phyloP scores from a whole-genome alignment of 2,113 vertebrate species.

The Aldabrachelys gigantea region DNA sequence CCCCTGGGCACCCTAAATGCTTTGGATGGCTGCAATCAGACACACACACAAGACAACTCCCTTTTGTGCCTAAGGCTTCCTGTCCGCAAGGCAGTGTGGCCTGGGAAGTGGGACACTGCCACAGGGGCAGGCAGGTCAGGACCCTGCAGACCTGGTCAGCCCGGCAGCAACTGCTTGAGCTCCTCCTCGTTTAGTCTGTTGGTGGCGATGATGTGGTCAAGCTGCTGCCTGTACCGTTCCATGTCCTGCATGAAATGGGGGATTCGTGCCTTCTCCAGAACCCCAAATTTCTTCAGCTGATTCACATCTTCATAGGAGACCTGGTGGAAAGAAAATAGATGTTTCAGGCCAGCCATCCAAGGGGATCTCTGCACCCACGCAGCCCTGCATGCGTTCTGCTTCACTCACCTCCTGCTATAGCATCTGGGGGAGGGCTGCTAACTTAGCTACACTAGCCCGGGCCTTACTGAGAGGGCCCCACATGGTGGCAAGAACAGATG shows the following conservation, averaged over 20 bases:
- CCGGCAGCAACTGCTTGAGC: constrained; percentile 86
- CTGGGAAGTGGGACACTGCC: background rate
- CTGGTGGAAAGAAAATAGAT: constrained; percentile 59
- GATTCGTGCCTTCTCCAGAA: constrained; percentile 84
- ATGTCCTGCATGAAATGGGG: constrained; percentile 96
- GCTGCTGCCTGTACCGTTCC: constrained; percentile 88
- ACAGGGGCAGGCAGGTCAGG: background rate
- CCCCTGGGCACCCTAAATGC: background rate
- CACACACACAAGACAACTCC: background rate
- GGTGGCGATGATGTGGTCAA: constrained; percentile 90
- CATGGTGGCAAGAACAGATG: too few relatives aligned
- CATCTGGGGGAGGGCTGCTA: background rate
- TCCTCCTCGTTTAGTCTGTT: constrained; percentile 88
- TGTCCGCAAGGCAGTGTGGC: too few relatives aligned
- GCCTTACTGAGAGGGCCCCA: background rate
- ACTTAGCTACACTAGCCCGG: background rate
- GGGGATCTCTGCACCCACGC: background rate
- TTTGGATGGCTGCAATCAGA: background rate
- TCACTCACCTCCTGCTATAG: background rate
- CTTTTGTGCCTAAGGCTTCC: background rate
- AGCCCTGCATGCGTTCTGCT: too few relatives aligned
- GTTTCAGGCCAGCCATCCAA: background rate
- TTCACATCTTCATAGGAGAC: constrained; percentile 95
- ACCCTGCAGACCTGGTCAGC: constrained; percentile 64
- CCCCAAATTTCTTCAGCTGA: constrained; percentile 83